Percentiles rank a stretch among this genome's conserved stretches.
phyloP scores from a whole-genome alignment of 2,113 vertebrate species.

The Ibidorhyncha struthersii region DNA sequence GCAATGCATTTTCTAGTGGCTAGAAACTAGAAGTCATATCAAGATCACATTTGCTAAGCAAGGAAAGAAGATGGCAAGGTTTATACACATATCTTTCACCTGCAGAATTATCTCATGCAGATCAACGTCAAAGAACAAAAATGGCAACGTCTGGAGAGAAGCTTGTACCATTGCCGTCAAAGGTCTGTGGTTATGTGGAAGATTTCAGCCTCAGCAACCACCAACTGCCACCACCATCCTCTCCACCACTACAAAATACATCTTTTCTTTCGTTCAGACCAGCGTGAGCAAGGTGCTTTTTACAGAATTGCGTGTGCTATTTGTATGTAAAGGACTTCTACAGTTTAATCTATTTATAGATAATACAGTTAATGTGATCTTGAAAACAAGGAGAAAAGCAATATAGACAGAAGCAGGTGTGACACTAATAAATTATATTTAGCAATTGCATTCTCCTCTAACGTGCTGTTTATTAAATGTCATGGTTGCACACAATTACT shows the following conservation, averaged over 20 bases:
- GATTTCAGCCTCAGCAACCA: neutral
- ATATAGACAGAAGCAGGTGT: conserved; percentile 27
- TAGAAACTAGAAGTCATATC: neutral
- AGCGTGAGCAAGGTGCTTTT: neutral
- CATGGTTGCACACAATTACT: neutral
- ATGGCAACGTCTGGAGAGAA: neutral
- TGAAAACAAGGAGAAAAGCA: conserved; percentile 3
- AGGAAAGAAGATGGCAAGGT: neutral
- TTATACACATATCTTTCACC: neutral
- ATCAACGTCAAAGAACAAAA: neutral
- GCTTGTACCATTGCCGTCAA: neutral
- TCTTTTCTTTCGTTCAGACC: neutral
- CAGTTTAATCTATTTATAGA: conserved; percentile 29
- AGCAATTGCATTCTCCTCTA: neutral
- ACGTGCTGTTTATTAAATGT: neutral
- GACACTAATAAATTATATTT: conserved; percentile 9
- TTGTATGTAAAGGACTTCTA: conserved; percentile 1
- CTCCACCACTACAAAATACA: neutral
- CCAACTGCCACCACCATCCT: neutral
- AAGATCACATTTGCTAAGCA: neutral
- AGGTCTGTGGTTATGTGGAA: neutral
- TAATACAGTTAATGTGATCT: neutral
- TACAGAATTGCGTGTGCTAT: neutral
- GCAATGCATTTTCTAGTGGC: neutral
- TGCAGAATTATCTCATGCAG: neutral